phyloP scores from a whole-genome alignment of 2,797 vertebrate species.

The Chaenodraco wilsoni region DNA sequence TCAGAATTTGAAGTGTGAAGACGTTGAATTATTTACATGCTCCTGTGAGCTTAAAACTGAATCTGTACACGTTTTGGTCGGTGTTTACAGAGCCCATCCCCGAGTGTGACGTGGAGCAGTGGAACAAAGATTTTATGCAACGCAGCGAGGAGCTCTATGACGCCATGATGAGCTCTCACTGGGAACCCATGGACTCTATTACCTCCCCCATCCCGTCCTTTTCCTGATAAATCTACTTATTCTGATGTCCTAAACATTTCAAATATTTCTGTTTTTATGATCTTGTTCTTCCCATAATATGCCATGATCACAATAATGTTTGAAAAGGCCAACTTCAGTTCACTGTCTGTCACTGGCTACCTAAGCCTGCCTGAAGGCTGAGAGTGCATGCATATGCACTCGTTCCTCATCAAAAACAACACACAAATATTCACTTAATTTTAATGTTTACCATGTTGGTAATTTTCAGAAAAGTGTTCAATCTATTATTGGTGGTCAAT shows the following conservation, averaged over 20 bases:
- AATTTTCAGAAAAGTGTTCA: slow-evolving; percentile 23
- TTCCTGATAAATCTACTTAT: slow-evolving; percentile 61
- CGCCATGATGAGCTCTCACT: slow-evolving; percentile 91
- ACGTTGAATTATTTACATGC: not conserved
- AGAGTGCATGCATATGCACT: not conserved
- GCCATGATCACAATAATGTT: slow-evolving; percentile 11
- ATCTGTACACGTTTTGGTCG: not conserved
- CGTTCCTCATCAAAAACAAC: slow-evolving; percentile 16
- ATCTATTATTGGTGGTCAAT: not conserved
- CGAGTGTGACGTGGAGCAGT: slow-evolving; percentile 87
- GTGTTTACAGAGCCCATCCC: slow-evolving; percentile 85
- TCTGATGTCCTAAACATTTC: not conserved
- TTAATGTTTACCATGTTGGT: slow-evolving; percentile 58
- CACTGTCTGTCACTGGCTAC: not conserved
- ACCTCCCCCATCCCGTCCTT: slow-evolving; percentile 83
- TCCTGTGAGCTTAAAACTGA: not conserved
- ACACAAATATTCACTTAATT: slow-evolving; percentile 22
- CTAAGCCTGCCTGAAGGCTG: not conserved
- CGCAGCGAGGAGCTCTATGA: slow-evolving; percentile 93
- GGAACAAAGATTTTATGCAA: slow-evolving; percentile 92
- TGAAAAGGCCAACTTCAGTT: slow-evolving; percentile 14
- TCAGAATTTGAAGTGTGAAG: not conserved
- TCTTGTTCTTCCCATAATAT: slow-evolving; percentile 17
- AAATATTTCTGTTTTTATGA: slow-evolving; percentile 16
- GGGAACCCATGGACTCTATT: slow-evolving; percentile 91